Conservation (phyloP, 1,140 invertebrate genomes). For the Polyergus mexicanus region DNA sequence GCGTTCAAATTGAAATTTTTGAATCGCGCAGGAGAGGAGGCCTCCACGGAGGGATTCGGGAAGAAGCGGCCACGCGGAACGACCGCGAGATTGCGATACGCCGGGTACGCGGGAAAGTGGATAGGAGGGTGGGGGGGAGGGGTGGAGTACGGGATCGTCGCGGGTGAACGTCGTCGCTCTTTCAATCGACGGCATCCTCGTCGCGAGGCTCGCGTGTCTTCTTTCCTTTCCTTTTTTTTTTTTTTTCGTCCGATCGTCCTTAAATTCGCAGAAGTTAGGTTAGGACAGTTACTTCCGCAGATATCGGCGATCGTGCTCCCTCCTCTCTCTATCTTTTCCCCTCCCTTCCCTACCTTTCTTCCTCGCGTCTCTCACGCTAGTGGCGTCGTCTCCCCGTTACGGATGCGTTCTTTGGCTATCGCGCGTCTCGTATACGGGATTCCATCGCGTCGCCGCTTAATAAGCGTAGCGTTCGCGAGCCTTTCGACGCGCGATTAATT, state of each 20-base stretch:
- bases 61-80: conserved; percentile 5
- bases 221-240: too few species aligned
- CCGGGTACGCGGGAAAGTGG: background rate
- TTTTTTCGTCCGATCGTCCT: conserved; percentile 38
- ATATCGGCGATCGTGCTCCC: conserved; percentile 67
- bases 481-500: conserved; percentile 15
- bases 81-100: background rate
- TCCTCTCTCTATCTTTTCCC: background rate
- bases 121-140: too few species aligned
- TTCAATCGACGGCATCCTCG: background rate
- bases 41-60: background rate
- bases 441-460: background rate
- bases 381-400: conserved; percentile 50
- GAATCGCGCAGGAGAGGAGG: conserved; percentile 52
- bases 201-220: too few species aligned
- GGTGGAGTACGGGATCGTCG: too few species aligned
- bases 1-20: conserved; percentile 81
- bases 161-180: too few species aligned
- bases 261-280: conserved; percentile 75
- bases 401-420: conserved; percentile 35
- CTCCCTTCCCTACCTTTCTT: background rate
- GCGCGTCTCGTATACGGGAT: conserved; percentile 15
- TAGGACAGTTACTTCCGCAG: conserved; percentile 75
- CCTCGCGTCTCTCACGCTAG: conserved; percentile 1
- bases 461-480: conserved; percentile 17